phyloP scores from a whole-genome alignment of 1,140 invertebrate species.

The Adelges cooleyi region DNA sequence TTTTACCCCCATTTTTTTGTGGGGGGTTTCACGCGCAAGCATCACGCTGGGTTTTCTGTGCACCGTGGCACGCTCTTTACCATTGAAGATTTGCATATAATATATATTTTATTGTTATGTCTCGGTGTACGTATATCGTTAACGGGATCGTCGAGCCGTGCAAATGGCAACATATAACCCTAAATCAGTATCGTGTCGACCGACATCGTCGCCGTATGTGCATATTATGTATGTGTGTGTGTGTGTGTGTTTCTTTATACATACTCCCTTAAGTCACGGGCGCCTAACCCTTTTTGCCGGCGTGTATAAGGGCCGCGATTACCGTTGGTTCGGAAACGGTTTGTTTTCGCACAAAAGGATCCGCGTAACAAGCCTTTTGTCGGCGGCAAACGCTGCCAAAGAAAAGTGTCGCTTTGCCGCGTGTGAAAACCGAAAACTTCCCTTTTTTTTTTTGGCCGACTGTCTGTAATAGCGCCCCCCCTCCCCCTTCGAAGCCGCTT shows the following conservation, averaged over 20 bases:
- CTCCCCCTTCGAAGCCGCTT: no score
- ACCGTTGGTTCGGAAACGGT: conserved; percentile 27
- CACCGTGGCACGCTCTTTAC: background rate
- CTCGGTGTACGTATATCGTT: background rate
- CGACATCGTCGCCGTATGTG: background rate
- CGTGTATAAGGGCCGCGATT: background rate
- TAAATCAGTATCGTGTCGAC: conserved; percentile 16
- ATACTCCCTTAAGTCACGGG: conserved; percentile 12
- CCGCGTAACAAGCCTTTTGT: conserved; percentile 19
- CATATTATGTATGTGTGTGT: background rate
- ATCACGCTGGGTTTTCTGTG: no score
- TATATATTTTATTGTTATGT: background rate
- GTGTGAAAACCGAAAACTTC: background rate
- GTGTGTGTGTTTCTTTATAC: conserved; percentile 3
- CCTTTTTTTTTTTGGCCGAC: background rate
- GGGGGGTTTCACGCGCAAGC: no score
- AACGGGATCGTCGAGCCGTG: conserved; percentile 9
- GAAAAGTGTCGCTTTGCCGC: background rate
- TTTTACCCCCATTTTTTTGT: no score
- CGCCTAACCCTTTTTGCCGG: conserved; percentile 12
- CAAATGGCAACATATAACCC: conserved; percentile 6
- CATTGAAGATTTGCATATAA: background rate
- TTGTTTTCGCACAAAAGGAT: conserved; percentile 17
- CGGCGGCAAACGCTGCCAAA: background rate
- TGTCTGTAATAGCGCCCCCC: no score